These are phyloP conservation scores for Ardeotis arabs DNA, from an alignment of 2,113 vertebrate genomes.

Conservation along the genomic window DNA sequence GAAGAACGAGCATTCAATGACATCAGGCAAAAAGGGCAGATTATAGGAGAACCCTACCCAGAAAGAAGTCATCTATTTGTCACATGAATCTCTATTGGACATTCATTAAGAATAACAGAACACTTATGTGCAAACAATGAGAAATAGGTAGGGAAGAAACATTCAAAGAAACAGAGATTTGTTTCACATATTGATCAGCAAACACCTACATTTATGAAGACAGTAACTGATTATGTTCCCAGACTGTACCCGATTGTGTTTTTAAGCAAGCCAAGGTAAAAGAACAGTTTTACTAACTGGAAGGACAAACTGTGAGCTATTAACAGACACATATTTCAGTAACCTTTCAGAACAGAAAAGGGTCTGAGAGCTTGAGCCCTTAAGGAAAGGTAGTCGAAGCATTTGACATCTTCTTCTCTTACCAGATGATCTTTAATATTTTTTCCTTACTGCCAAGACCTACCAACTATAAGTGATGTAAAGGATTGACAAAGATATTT, in stretches of 20 bases:
- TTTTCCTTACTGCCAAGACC: background rate
- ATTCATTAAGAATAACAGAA: background rate
- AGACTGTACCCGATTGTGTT: background rate
- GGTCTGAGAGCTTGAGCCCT: background rate
- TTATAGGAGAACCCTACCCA: background rate
- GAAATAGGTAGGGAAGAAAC: background rate
- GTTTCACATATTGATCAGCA: background rate
- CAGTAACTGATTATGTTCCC: background rate
- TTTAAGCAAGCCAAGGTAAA: background rate
- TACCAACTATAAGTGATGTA: background rate
- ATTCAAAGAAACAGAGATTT: background rate
- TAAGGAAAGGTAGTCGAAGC: background rate
- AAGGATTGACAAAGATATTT: background rate
- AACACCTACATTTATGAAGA: background rate
- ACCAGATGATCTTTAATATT: background rate
- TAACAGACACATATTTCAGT: background rate
- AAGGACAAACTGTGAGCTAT: background rate
- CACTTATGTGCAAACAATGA: background rate
- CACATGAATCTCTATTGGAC: background rate
- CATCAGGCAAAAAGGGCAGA: background rate
- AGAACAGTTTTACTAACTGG: background rate
- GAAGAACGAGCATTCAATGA: fast-evolving
- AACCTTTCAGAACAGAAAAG: background rate
- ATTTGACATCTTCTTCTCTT: background rate
- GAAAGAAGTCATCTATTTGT: background rate